A percentile compares a stretch with the other conserved stretches of the same genome.
Evolutionary conservation across 2,797 vertebrate species (phyloP).

Genomic region (Xenops minutus): DNA sequence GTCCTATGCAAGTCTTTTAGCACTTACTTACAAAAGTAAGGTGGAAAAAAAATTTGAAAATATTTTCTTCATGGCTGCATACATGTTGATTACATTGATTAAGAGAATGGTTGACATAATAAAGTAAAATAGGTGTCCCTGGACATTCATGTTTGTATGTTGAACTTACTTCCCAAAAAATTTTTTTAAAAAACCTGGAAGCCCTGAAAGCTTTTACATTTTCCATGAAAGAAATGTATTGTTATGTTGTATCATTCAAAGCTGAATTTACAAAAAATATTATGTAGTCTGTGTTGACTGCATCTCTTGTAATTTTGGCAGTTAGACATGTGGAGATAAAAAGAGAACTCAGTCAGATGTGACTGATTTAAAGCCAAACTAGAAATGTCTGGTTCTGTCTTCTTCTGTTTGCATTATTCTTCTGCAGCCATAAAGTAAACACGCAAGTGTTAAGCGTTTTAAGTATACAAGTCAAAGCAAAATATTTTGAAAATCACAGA

Average conservation of each 20-base stretch:
- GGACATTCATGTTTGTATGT: not conserved
- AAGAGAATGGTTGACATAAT: not conserved
- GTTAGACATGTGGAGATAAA: not conserved
- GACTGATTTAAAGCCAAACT: not conserved
- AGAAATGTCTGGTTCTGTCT: not conserved
- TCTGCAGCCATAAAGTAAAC: not conserved
- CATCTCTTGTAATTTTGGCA: not conserved
- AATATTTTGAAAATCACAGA: not conserved
- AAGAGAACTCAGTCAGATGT: not conserved
- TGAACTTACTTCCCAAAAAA: not conserved
- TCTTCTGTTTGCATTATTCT: not conserved
- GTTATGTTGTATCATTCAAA: not conserved
- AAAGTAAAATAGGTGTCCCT: not conserved
- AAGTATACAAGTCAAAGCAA: not conserved
- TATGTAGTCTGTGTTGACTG: not conserved
- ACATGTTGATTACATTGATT: not conserved
- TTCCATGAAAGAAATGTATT: not conserved
- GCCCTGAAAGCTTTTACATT: not conserved
- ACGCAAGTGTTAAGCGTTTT: not conserved
- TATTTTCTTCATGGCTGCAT: not conserved
- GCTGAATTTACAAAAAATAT: not conserved
- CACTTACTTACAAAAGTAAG: not conserved
- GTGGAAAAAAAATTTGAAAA: not conserved
- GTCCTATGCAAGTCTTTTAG: not conserved
- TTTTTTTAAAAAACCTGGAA: not conserved